A percentile compares a stretch with the other conserved stretches of the same genome.
Evolutionary conservation across 2,888 invertebrate species (phyloP).

Genomic region (Candidula unifasciata): DNA sequence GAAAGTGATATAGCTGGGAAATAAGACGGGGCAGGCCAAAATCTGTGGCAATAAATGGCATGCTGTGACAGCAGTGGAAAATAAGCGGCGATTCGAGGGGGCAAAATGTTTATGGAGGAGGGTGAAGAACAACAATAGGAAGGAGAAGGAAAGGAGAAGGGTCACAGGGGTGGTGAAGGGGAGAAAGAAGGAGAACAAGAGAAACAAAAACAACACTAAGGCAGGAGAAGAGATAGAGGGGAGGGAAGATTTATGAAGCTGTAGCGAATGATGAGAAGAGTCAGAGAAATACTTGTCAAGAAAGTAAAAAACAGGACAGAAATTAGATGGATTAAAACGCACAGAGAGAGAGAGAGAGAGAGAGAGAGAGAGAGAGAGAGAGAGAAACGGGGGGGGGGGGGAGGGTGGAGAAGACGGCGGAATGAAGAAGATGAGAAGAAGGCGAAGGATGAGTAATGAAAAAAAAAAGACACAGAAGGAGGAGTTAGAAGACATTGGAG

Average conservation of each 20-base stretch:
- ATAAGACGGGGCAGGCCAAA: too few relatives aligned
- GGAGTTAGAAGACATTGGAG: neutral
- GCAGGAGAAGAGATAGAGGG: neutral
- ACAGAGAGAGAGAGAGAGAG: neutral
- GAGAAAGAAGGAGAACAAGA: too few relatives aligned
- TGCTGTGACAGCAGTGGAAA: too few relatives aligned
- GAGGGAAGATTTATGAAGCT: neutral
- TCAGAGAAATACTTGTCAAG: too few relatives aligned
- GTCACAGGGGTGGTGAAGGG: too few relatives aligned
- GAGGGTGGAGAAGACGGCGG: neutral
- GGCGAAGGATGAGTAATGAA: neutral
- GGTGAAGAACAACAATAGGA: too few relatives aligned
- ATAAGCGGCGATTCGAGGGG: too few relatives aligned
- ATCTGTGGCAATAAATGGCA: too few relatives aligned
- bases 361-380: neutral
- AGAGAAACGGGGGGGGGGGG: neutral
- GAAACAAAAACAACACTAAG: neutral
- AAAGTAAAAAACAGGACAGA: too few relatives aligned
- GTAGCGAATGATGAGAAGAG: too few relatives aligned
- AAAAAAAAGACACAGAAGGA: neutral
- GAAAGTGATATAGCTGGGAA: too few relatives aligned
- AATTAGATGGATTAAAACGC: neutral
- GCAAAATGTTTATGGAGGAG: too few relatives aligned
- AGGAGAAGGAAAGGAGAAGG: neutral
- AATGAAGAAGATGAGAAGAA: conserved; percentile 1